Evolutionary conservation across 2,113 vertebrate genomes (phyloP), one percentile per base, ranked within the genome.

Genomic region (Ellobius talpinus): DNA sequence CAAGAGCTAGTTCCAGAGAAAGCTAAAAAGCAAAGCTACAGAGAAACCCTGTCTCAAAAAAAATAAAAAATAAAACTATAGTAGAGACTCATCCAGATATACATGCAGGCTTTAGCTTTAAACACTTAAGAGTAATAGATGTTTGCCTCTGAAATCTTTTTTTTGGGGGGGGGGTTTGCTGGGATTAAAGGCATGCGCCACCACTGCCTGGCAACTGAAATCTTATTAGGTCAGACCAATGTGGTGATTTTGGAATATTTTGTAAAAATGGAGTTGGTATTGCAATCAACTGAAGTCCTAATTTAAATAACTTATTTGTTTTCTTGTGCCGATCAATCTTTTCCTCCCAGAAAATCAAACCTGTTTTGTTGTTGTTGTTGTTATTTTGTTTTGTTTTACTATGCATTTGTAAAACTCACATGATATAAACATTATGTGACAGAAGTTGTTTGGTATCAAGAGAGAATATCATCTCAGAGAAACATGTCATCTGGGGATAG

Each of bases 401-500:
- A 94, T 98, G 98, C 98, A 99, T 99, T 98, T 98, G 96, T 97
- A 98, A 98, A 98, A 98, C 97, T 97, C 96, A 97, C 96, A 96
- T 98, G 98, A 99, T 98, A 98, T 98, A 97, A 99, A 98, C 97
- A 98, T 97, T 97, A 97, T 98, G 87, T 98, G 98, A 98, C 98
- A 98, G 97, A 98, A 98, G 94, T 98, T 97, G 97, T 98, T 98
- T 97, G 98, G 98, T 99, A 98, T 98, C 98, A 98, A 98, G 98
- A 99, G 98, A 99, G 98, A 98, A 98, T 99, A 98, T 98, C 97
- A 97, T 99, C 97, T 98, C 97, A 98, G 98, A 99, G 98, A 99
- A 98, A 94, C 97, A 97, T 99, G 98, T 99, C 98, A 98, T 98
- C 45, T 97, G 81, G 89, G 79, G 95, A 98, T 98, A 98, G 98